A percentile compares a stretch with the other conserved stretches of the same genome.
Conservation (phyloP, 2,888 invertebrate species). For the Ormyrus rosae region DNA sequence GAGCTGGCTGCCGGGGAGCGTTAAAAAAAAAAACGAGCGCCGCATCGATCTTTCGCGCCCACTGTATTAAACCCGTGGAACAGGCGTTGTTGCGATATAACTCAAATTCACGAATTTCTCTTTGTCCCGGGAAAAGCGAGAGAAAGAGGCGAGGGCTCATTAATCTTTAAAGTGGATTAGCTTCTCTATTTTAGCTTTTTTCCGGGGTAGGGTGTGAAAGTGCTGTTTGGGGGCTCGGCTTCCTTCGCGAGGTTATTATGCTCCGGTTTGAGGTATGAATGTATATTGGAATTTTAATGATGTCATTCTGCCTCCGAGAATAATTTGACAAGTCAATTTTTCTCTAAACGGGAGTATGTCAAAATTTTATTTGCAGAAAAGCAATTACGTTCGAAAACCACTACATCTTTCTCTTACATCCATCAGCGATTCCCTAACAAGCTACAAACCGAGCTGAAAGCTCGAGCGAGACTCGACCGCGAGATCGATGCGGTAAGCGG, state of each 20-base stretch:
- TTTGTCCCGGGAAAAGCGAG: slow-evolving; percentile 30
- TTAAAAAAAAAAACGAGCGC: slow-evolving; percentile 38
- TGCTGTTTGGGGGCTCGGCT: not conserved
- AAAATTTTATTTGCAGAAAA: too few species aligned
- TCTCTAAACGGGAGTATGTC: too few species aligned
- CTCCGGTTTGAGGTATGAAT: not conserved
- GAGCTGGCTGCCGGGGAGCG: slow-evolving; percentile 14
- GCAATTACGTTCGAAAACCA: too few species aligned
- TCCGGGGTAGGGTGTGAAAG: not conserved
- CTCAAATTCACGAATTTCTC: slow-evolving; percentile 50
- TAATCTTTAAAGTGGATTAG: slow-evolving; percentile 52
- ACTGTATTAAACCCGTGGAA: slow-evolving; percentile 31
- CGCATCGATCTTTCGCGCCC: slow-evolving; percentile 41
- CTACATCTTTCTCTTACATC: too few species aligned
- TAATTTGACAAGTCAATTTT: too few species aligned
- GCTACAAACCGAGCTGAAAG: too few species aligned
- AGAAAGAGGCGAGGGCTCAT: slow-evolving; percentile 22
- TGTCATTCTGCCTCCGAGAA: not conserved
- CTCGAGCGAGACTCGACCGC: not conserved
- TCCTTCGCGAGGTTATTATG: too few species aligned
- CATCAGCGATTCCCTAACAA: too few species aligned
- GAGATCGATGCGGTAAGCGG: not conserved
- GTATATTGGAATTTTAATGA: not conserved
- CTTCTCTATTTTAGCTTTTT: slow-evolving; percentile 20
- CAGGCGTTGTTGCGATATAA: slow-evolving; percentile 28